A percentile compares a stretch with the other conserved stretches of the same genome.
phyloP scores from a whole-genome alignment of 92 coral and sea anemone species.

The Zoanthus solanderi region DNA sequence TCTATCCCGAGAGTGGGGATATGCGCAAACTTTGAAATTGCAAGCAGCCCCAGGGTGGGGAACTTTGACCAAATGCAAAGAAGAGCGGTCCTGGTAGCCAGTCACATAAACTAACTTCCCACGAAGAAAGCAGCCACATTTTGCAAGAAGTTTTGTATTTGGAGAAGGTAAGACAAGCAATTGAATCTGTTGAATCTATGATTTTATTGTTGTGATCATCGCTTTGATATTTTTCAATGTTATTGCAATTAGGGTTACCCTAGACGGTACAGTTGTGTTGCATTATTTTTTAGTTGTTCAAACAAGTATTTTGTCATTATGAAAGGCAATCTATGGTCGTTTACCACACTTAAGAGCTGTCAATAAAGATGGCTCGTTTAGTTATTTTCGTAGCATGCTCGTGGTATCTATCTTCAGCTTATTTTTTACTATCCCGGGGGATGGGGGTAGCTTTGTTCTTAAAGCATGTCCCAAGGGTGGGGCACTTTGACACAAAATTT shows the following conservation, averaged over 20 bases:
- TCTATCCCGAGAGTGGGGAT: too few species aligned
- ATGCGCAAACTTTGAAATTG: too few species aligned
- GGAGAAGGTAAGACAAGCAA: too few species aligned
- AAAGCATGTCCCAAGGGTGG: not conserved
- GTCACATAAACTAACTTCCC: too few species aligned
- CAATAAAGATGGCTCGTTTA: not conserved
- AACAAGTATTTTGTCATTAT: conserved; percentile 37
- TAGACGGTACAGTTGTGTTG: conserved; percentile 14
- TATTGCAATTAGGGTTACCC: conserved; percentile 37
- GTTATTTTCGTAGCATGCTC: conserved; percentile 30
- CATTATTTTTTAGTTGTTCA: conserved; percentile 27
- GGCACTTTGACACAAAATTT: too few species aligned
- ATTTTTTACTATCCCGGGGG: too few species aligned
- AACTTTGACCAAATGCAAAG: too few species aligned
- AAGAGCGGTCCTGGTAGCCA: too few species aligned
- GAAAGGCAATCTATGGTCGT: conserved; percentile 41
- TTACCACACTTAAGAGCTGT: conserved; percentile 38
- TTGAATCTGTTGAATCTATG: too few species aligned
- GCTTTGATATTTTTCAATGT: conserved; percentile 25
- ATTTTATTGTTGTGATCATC: not conserved
- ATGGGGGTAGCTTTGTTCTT: conserved; percentile 1
- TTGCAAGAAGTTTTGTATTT: too few species aligned
- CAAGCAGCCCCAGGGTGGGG: too few species aligned
- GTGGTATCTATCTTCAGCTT: conserved; percentile 14
- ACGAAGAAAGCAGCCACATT: too few species aligned